Evolutionary conservation across 2,113 vertebrate species (phyloP), one percentile per base, ranked within the genome.

Genomic region (Spizaetus ornatus): DNA sequence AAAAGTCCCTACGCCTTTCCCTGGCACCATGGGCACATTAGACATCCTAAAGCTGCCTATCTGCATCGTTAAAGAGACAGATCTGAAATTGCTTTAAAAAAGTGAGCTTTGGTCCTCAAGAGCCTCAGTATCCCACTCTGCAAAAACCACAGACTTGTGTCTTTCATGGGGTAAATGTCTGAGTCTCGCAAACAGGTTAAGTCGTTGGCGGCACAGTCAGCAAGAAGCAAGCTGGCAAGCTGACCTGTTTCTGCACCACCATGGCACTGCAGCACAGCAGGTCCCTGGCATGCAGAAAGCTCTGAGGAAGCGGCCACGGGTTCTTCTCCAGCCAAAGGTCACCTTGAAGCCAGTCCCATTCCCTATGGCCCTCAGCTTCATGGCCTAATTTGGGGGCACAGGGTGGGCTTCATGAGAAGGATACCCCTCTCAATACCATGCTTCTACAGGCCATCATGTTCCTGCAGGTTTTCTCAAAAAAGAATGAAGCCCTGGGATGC

Each of bases 191-290:
- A 79, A 65, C 5, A 65, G 36, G 31, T 21, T 21, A 48, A 65
- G 23, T 40, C 16, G 11, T 6, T 7, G 36, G 50, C 52, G 59
- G 43, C 50, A 43, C 1, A 0, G 52, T 10, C 1, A 0, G 73
- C 58, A 72, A 65, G 32, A 72, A 10, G 18, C 58, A 29, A 36
- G 43, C 40, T 32, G 25, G 29, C n/a, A 40, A 84, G n/a, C 36
- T 16, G 36, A 48, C 42, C 50, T 21, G 23, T 31, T 42, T 43
- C 47, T 40, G n/a, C 36, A 43, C 15, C 38, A 36, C 53, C 4
- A 2, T 5, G 26, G 62, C 38, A 36, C 21, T 7, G 1, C 38
- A 77, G 53, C 38, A 47, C 62, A 83, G 62, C 34, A 53, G 10
- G 40, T 76, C 62, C 17, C 23, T 5, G 7, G 42, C 31, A 56